phyloP scores from a whole-genome alignment of 2,888 invertebrate species.

The Caenorhabditis macrosperma region DNA sequence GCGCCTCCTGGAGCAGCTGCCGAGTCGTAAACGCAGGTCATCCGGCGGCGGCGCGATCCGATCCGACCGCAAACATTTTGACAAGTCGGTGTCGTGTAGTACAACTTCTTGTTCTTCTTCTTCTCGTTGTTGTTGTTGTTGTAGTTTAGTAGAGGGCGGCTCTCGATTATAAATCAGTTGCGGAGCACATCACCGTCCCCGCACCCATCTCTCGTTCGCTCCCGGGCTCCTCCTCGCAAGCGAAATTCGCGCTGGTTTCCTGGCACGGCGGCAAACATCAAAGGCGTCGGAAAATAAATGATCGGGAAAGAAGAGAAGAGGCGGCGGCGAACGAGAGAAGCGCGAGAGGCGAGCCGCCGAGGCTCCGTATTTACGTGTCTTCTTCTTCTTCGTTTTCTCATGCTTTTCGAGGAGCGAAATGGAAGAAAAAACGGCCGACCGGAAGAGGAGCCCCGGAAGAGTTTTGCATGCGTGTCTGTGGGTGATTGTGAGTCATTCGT shows the following conservation, averaged over 20 bases:
- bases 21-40: conserved; percentile 15
- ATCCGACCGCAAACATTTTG: conserved; percentile 50
- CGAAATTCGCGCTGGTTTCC: conserved; percentile 18
- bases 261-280: conserved; percentile 54
- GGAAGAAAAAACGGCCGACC: conserved; percentile 6
- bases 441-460: background rate
- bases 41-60: no score
- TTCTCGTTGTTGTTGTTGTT: conserved; percentile 8
- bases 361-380: conserved; percentile 25
- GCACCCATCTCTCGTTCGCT: no score
- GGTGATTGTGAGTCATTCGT: no score
- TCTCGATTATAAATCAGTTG: conserved; percentile 26
- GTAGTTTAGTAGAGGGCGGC: background rate
- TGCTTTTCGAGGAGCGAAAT: background rate
- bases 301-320: conserved; percentile 14
- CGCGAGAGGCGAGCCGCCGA: background rate
- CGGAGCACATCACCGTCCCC: background rate
- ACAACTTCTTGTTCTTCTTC: conserved; percentile 36
- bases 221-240: background rate
- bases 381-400: conserved; percentile 12
- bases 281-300: conserved; percentile 49
- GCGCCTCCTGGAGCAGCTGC: background rate
- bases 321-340: conserved; percentile 10
- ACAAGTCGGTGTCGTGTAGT: conserved; percentile 32
- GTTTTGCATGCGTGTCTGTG: background rate